These are phyloP conservation scores for Tetraodon nigroviridis DNA, from an alignment of 2,113 vertebrate species.

Conservation along the genomic window DNA sequence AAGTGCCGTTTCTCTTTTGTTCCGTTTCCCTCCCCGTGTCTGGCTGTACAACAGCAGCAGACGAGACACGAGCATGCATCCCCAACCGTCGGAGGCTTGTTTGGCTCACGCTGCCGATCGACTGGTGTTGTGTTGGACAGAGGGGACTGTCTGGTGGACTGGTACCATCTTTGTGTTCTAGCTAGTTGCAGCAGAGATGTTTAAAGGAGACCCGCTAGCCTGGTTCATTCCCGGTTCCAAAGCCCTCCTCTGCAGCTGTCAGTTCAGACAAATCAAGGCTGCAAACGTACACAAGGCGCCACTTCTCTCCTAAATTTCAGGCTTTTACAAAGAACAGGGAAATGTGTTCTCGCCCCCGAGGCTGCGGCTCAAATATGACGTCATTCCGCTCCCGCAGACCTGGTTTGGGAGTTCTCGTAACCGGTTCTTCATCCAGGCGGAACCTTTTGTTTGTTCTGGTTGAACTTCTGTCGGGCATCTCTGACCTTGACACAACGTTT, in stretches of 20 bases:
- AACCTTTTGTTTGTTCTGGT: no score
- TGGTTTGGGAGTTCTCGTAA: background rate
- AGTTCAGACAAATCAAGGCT: no score
- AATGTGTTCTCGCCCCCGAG: background rate
- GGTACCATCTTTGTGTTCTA: conserved; percentile 5
- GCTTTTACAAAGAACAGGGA: no score
- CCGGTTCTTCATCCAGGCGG: no score
- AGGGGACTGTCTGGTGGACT: conserved; percentile 8
- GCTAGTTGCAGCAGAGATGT: conserved; percentile 10
- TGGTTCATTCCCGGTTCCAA: no score
- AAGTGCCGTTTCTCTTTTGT: conserved; percentile 51
- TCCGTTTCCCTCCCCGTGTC: conserved; percentile 12
- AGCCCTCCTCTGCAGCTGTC: no score
- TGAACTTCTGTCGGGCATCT: no score
- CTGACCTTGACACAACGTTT: no score
- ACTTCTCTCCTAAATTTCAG: no score
- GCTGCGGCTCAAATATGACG: conserved; percentile 23
- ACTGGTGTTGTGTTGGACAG: conserved; percentile 21
- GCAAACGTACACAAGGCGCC: no score
- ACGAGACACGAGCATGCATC: conserved; percentile 30
- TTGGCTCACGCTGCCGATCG: conserved; percentile 26
- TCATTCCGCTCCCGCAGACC: background rate
- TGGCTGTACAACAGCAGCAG: conserved; percentile 34
- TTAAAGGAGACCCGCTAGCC: conserved; percentile 10
- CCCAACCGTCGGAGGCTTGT: conserved; percentile 39